Evolutionary conservation across 2,113 vertebrate genomes (phyloP), one percentile per base, ranked within the genome.

Genomic region (Pyxicephalus adspersus): DNA sequence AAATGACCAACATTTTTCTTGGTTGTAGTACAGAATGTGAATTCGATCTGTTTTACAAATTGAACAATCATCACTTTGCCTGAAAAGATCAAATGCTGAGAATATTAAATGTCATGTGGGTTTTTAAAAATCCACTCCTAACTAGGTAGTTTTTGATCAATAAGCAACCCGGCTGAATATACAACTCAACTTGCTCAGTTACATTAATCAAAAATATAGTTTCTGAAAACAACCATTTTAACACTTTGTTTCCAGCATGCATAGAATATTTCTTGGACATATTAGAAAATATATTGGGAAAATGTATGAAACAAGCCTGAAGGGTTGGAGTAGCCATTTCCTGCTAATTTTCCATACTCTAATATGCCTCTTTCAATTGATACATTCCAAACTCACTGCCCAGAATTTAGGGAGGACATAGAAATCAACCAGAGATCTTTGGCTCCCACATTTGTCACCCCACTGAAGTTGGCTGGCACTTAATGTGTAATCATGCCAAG

Each of bases 81-180:
- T 63, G 57, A 80, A 71, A 63, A 79, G 66, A 71, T 63, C 65
- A 71, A 71, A 71, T 68, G n/a, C 55, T 29, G 25, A 80, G 29
- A 80, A 70, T 45, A 77, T 68, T 68, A 79, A 79, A 79, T 79
- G 64, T 79, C 77, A 79, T 64, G 23, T 23, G 64, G 60, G 23
- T 57, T 15, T n/a, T 38, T 67, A 26, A 78, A 25, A 76, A 76
- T 76, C 38, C 38, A 9, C 19, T 76, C 8, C 64, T 67, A 31
- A 45, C 29, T 52, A 78, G 57, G 51, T 67, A 52, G 65, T 67
- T 78, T 65, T 58, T n/a, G 68, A n/a, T 17, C 17, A 23, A 31
- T 60, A 68, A 68, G 60, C 16, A 52, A 50, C 76, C 63, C 76
- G 23, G 34, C 58, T 20, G 51, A 67, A 78, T 78, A 52, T 31